Percentiles rank a stretch among this genome's conserved stretches.
Evolutionary conservation across 2,888 invertebrate genomes (phyloP).

Genomic region (Eupithecia inturbata): DNA sequence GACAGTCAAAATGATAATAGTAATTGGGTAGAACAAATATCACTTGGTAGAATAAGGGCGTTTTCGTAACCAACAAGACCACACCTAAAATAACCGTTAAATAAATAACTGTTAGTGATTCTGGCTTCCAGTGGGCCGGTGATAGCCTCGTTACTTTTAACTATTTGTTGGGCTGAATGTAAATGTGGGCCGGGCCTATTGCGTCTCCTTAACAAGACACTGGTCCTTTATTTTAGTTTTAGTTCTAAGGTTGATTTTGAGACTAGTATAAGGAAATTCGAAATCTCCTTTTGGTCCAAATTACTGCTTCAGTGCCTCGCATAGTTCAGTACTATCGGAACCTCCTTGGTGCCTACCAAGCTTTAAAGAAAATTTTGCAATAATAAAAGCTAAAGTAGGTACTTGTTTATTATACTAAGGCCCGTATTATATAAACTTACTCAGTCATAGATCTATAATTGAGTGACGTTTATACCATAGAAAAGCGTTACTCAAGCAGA

Average conservation of each 20-base stretch:
- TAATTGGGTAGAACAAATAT: conserved; percentile 23
- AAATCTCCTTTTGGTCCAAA: conserved; percentile 33
- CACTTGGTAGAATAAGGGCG: conserved; percentile 18
- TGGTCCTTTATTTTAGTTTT: conserved; percentile 17
- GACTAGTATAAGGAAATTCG: conserved; percentile 26
- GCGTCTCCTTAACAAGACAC: conserved; percentile 34
- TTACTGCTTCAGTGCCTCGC: conserved; percentile 32
- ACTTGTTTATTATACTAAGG: background rate
- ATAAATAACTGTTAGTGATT: conserved; percentile 39
- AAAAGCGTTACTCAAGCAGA: no score
- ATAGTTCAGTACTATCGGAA: background rate
- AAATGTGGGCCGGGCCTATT: conserved; percentile 37
- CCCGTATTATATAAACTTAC: no score
- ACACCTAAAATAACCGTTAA: conserved; percentile 39
- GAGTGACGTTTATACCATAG: no score
- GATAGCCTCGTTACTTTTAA: conserved; percentile 43
- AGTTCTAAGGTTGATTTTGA: conserved; percentile 16
- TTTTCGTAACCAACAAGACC: conserved; percentile 16
- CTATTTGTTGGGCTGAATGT: conserved; percentile 43
- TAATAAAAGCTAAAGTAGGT: background rate
- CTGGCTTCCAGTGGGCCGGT: conserved; percentile 35
- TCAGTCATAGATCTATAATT: no score
- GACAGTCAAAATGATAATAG: conserved; percentile 15
- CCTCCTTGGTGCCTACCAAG: background rate
- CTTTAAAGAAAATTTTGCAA: background rate